Evolutionary conservation across 2,113 vertebrate species (phyloP).

Genomic region (Megalops atlanticus): DNA sequence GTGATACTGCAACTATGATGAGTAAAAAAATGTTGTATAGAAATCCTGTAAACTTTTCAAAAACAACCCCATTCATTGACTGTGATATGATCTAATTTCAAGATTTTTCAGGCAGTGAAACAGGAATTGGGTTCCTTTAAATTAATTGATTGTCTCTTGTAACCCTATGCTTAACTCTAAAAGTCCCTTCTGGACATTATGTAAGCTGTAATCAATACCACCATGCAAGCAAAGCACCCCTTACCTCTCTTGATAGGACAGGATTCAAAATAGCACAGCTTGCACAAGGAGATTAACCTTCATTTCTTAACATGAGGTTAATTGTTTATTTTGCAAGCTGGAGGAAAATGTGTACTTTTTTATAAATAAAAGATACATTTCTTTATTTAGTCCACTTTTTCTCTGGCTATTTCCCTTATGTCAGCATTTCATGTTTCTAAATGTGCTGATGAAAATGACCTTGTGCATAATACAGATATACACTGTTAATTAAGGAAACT

Average conservation of each 20-base stretch:
- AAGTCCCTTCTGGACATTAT: neutral
- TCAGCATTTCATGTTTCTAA: no score
- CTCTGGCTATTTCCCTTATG: no score
- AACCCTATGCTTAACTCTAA: neutral
- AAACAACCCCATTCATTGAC: neutral
- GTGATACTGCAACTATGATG: neutral
- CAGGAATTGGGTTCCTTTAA: neutral
- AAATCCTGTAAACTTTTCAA: neutral
- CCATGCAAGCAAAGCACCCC: conserved; percentile 1
- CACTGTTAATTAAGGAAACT: no score
- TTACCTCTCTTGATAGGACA: neutral
- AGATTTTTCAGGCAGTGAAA: neutral
- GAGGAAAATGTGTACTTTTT: no score
- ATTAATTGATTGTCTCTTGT: neutral
- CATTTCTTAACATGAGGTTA: neutral
- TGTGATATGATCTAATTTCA: neutral
- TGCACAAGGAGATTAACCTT: neutral
- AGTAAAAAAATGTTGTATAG: neutral
- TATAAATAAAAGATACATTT: no score
- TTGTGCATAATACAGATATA: no score
- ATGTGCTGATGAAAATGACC: neutral
- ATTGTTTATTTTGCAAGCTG: neutral
- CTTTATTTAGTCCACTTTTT: no score
- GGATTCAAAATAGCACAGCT: neutral
- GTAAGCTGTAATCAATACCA: neutral